Evolutionary conservation across 2,113 vertebrate genomes (phyloP).

Genomic region (Pandion haliaetus): DNA sequence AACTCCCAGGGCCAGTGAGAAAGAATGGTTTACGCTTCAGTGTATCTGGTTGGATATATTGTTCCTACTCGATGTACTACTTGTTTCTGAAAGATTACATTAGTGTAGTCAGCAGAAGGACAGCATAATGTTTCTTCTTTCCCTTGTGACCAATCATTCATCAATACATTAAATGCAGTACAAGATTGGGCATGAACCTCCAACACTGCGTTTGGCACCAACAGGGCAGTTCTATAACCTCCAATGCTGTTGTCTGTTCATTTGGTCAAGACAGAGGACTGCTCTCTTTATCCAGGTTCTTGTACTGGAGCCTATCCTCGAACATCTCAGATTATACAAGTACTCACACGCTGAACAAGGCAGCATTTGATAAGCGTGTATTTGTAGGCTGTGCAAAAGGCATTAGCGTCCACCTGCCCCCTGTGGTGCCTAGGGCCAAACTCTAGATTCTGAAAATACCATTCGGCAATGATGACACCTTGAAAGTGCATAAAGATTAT

Average conservation of each 20-base stretch:
- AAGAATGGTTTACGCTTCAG: neutral
- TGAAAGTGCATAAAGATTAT: neutral
- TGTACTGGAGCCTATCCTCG: neutral
- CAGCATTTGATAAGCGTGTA: neutral
- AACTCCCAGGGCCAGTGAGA: neutral
- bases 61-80: neutral
- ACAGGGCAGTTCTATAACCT: neutral
- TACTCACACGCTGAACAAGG: neutral
- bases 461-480: neutral
- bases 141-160: neutral
- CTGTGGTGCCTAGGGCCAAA: neutral
- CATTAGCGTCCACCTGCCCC: neutral
- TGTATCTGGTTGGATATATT: neutral
- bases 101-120: neutral
- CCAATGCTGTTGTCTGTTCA: neutral
- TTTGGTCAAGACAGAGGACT: neutral
- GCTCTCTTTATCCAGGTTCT: neutral
- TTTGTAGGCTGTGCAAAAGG: neutral
- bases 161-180: neutral
- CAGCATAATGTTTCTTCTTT: neutral
- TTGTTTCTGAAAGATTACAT: neutral
- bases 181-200: constrained; percentile 13
- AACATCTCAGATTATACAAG: neutral
- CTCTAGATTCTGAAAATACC: neutral
- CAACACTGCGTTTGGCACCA: neutral